phyloP scores from a whole-genome alignment of 2,797 vertebrate genomes.

The Macroramphosus scolopax region DNA sequence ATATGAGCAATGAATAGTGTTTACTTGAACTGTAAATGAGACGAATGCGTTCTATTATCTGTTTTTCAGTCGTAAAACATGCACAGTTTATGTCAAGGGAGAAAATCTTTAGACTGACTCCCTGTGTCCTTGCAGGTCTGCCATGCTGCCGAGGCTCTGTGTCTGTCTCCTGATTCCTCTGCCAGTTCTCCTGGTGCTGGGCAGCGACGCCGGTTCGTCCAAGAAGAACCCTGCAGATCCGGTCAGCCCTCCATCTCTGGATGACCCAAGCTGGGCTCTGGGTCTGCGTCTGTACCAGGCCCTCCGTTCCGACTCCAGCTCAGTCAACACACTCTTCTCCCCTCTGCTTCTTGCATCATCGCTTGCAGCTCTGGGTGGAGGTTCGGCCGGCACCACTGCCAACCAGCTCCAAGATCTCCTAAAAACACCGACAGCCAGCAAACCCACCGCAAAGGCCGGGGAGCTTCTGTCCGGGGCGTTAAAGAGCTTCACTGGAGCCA shows the following conservation, averaged over 20 bases:
- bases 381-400: constrained; percentile 58
- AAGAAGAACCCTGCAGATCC: constrained; percentile 20
- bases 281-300: constrained; percentile 64
- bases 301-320: constrained; percentile 39
- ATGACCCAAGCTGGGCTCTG: constrained; percentile 70
- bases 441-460: constrained; percentile 9
- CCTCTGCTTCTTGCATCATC: constrained; percentile 67
- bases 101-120: constrained; percentile 1
- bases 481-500: constrained; percentile 46
- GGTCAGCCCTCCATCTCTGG: constrained; percentile 13
- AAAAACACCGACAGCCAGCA: neutral
- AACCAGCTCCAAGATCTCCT: constrained; percentile 64
- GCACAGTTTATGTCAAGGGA: no score
- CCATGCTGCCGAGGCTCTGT: constrained; percentile 53
- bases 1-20: no score
- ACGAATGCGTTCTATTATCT: no score
- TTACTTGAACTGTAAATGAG: no score
- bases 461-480: constrained; percentile 40
- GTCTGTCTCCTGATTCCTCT: constrained; percentile 37
- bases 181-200: constrained; percentile 40
- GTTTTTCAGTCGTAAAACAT: no score
- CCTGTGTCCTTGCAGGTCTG: constrained; percentile 37
- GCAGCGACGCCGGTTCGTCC: constrained; percentile 21
- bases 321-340: constrained; percentile 64
- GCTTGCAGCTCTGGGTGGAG: constrained; percentile 44